Evolutionary conservation across 2,888 invertebrate species (phyloP), one percentile per base, ranked within the genome.

Genomic region (Mystacides longicornis): DNA sequence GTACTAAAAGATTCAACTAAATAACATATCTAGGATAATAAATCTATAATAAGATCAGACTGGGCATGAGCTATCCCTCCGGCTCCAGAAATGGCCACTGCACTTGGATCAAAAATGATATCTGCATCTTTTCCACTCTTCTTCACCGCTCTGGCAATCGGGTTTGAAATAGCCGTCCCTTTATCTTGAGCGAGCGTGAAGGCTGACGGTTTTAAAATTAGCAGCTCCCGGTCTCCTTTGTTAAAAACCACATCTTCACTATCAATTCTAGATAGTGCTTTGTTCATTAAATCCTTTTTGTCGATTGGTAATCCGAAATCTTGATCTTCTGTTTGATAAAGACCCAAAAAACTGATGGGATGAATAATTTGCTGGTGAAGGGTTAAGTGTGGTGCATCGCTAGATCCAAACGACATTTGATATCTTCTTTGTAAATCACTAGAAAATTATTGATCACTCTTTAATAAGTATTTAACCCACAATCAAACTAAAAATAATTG

Each of bases 1-100:
- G 27, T 27, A 27, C 27, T n/a, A n/a, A n/a, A n/a, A n/a, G n/a
- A n/a, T 27, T 27, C 27, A 7, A 11, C 11, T 27, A 27, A 27
- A 27, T 27, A 27, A 27, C 5, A 27, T 11, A 27, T 52, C 59
- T 54, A 55, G 43, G 62, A 65, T 49, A 67, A 67, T 62, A 68
- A 66, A 64, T 80, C 80, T 58, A 82, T 65, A 64, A 81, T 80
- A 58, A 89, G 77, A 67, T 87, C 85, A 54, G 87, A 86, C 65
- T 86, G 81, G 1, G 88, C 87, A 65, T 87, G 86, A 0, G 88
- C 88, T 49, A 83, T 79, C 7, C 88, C 88, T 3, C 87, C 87
- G 27, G 86, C 86, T 4, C 88, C 88, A 2, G 81, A 87, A 3
- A 88, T 77, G 2, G 88, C 88, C 1, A 85, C 78, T 0, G 87